Evolutionary conservation across 1,140 invertebrate species (phyloP), one percentile per base, ranked within the genome.

Genomic region (Helicoverpa armigera): DNA sequence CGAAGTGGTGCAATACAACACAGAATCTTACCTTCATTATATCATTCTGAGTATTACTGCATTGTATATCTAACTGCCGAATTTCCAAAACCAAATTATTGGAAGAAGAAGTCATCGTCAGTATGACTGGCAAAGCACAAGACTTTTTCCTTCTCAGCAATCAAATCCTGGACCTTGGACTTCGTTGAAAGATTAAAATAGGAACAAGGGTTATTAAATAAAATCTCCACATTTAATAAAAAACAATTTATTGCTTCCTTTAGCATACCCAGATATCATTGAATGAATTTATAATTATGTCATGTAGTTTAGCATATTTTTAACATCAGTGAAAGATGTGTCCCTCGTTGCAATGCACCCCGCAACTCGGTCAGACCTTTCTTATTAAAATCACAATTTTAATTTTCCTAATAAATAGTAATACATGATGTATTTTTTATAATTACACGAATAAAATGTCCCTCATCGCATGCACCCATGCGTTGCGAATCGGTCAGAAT

Each of bases 231-330:
- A 60, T 51, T 85, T 54, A 86, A 88, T 86, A 87, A 91, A 43
- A 91, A 90, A 88, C 84, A 91, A 89, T 93, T 93, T 91, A 93
- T 89, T 93, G 74, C 87, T 92, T 93, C 89, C 90, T 91, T 90
- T 85, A 84, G 43, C 81, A 83, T 76, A 75, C 80, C 73, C 72
- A 81, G 79, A 76, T 82, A 69, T 73, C 35, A 69, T 50, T 29
- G 10, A 79, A 69, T 43, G 50, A 81, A 70, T 80, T 76, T 56
- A 65, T 63, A 81, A 61, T 82, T 51, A 65, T 53, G 69, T 72
- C 69, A 81, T 73, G 51, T 43, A 56, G 35, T 9, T 43, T 43
- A 43, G 4, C 35, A 43, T 43, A 73, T 12, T 75, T 79, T 78
- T 80, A 31, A 72, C 61, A 23, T 5, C 60, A 14, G 86, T 83